Evolutionary conservation across 2,888 invertebrate species (phyloP), one percentile per base, ranked within the genome.

Genomic region (Epinotia brunnichana): DNA sequence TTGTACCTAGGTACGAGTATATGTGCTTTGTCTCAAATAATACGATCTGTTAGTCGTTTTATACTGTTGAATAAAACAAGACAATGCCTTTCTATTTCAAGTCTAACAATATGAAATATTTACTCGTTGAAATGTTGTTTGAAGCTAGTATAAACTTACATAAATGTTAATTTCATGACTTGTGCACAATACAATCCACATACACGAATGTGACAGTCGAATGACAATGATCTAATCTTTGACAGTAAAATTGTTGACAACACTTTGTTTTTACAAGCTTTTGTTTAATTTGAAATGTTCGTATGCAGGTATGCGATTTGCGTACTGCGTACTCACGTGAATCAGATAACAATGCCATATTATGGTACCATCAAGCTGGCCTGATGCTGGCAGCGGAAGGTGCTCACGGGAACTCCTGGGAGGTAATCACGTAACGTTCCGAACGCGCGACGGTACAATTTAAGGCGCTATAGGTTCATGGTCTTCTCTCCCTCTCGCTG

Each of bases 71-170:
- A 60, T 41, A 15, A 60, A 60, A 13, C 41, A 39, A 41, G 41
- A 41, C 39, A 39, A 60, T 19, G 41, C 39, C 60, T 21, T 19
- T 41, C 19, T 60, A 41, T 60, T 60, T 39, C 13, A 41, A 5
- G 19, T 41, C 39, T 41, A 41, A 41, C 60, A 39, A 41, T 41
- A 41, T 39, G 41, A 60, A 60, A 60, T 60, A n/a, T n/a, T n/a
- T n/a, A 19, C 39, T 60, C 19, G 21, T 41, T 21, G 21, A 15
- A 11, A 3, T 57, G 29, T 24, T 56, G 56, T 60, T 41, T 2
- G 13, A 39, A 60, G 13, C 60, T 41, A 7, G 29, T 56, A 29
- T 41, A 41, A 39, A 19, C 60, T 19, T 1, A 17, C 19, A 19
- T 60, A 41, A 41, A 60, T 39, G 19, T 4, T 5, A 41, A n/a